A percentile compares a stretch with the other conserved stretches of the same genome.
phyloP scores from a whole-genome alignment of 1,140 invertebrate species.

The Trachymyrmex cornetzi region DNA sequence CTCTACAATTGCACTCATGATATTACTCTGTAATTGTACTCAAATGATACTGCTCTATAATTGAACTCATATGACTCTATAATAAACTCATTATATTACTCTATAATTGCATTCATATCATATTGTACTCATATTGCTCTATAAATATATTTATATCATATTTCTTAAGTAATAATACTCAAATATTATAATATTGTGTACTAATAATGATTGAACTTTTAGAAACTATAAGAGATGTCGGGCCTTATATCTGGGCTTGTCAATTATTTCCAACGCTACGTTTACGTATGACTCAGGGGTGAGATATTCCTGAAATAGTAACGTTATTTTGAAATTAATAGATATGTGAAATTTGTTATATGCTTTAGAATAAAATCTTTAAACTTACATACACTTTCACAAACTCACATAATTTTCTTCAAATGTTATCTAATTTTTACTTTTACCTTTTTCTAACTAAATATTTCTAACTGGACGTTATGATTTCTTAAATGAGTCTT shows the following conservation, averaged over 20 bases:
- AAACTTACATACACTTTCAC: slow-evolving; percentile 14
- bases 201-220: background rate
- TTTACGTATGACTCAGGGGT: slow-evolving; percentile 7
- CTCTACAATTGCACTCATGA: background rate
- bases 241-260: slow-evolving; percentile 27
- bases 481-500: slow-evolving; percentile 8
- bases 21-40: background rate
- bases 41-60: background rate
- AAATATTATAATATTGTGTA: background rate
- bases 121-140: background rate
- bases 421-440: background rate
- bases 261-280: slow-evolving; percentile 29
- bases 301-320: slow-evolving; percentile 34
- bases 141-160: background rate
- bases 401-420: background rate
- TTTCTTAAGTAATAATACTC: slow-evolving; percentile 25
- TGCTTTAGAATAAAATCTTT: slow-evolving; percentile 3
- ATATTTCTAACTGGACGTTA: slow-evolving; percentile 3
- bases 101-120: background rate
- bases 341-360: slow-evolving; percentile 2
- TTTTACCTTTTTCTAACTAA: slow-evolving; percentile 19
- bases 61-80: background rate
- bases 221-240: background rate
- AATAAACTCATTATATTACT: slow-evolving; percentile 1
- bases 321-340: slow-evolving; percentile 43